A percentile compares a stretch with the other conserved stretches of the same genome.
Conservation (phyloP, 2,113 vertebrate species). For the Glaucidium brasilianum region DNA sequence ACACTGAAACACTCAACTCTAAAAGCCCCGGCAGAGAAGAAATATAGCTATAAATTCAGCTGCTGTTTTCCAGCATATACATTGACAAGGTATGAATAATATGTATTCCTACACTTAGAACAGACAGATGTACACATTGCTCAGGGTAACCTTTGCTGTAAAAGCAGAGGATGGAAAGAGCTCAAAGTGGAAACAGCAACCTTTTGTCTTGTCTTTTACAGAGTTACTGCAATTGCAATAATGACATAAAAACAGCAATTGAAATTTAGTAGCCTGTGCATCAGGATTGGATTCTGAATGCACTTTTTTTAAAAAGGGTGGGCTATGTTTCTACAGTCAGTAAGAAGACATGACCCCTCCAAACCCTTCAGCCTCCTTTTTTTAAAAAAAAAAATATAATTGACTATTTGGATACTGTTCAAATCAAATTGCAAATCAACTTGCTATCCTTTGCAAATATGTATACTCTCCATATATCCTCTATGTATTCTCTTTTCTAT, state of each 20-base stretch:
- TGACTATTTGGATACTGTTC: neutral
- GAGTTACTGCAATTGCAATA: neutral
- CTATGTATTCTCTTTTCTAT: neutral
- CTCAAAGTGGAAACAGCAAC: neutral
- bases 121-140: neutral
- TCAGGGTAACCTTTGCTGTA: slow-evolving; percentile 19
- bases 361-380: neutral
- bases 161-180: neutral
- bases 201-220: slow-evolving; percentile 20
- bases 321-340: neutral
- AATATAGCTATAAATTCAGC: slow-evolving; percentile 40
- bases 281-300: neutral
- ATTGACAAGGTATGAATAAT: slow-evolving; percentile 40
- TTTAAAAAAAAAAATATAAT: neutral
- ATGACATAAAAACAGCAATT: neutral
- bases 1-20: slow-evolving; percentile 13
- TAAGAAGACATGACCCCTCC: neutral
- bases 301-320: neutral
- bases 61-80: slow-evolving; percentile 26
- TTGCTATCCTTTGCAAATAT: neutral
- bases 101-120: slow-evolving; percentile 6
- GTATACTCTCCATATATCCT: neutral
- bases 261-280: neutral
- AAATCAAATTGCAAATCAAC: neutral
- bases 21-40: neutral